phyloP scores from a whole-genome alignment of 2,113 vertebrate genomes.

The Heliornis fulica region DNA sequence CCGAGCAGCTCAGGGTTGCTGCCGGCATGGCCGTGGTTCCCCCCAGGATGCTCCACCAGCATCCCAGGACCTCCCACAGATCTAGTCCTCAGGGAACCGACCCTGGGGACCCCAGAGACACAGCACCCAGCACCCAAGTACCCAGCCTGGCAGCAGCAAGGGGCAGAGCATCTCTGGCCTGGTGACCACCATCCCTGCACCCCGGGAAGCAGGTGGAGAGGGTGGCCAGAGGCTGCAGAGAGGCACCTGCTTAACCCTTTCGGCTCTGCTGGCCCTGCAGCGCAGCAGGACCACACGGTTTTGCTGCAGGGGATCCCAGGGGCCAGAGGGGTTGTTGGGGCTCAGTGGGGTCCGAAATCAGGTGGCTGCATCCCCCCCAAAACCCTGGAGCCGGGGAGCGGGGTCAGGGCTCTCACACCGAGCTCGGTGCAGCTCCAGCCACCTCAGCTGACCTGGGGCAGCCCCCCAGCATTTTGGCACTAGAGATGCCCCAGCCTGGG shows the following conservation, averaged over 20 bases:
- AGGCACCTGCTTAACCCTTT: background rate
- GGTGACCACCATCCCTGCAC: fast-evolving
- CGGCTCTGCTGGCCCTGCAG: background rate
- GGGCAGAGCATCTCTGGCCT: fast-evolving
- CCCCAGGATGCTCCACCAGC: background rate
- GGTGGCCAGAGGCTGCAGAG: background rate
- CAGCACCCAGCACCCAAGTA: background rate
- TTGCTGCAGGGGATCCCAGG: background rate
- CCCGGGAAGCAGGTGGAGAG: fast-evolving
- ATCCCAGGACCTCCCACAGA: fast-evolving
- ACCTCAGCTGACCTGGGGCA: background rate
- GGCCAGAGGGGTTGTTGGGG: background rate
- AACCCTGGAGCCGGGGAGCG: background rate
- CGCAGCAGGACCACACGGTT: fast-evolving
- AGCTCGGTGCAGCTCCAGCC: background rate
- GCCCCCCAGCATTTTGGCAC: background rate
- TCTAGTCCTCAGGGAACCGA: fast-evolving
- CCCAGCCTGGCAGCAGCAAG: background rate
- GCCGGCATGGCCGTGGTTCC: fast-evolving
- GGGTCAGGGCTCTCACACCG: background rate
- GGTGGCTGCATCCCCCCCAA: fast-evolving
- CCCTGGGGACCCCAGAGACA: background rate
- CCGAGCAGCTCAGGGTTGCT: fast-evolving
- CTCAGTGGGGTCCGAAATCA: fast-evolving
- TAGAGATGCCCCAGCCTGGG: fast-evolving